Conservation (phyloP, 2,797 vertebrate species). For the Anguilla megastoma region DNA sequence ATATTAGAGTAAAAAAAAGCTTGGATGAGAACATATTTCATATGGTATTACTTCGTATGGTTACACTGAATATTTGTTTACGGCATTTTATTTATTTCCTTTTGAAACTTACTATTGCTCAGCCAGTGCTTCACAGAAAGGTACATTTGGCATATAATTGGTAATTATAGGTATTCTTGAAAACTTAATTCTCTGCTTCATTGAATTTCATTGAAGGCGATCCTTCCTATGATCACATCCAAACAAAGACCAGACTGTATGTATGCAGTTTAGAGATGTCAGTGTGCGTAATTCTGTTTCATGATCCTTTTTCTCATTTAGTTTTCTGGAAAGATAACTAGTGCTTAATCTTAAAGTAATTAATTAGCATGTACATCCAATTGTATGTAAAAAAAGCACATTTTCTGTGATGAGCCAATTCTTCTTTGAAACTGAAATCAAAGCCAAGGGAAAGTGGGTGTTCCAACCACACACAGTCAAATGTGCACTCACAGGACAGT, state of each 20-base stretch:
- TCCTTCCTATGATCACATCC: neutral
- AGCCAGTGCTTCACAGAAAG: neutral
- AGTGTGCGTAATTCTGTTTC: neutral
- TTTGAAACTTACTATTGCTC: neutral
- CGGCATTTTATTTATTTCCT: neutral
- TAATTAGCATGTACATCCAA: neutral
- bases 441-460: neutral
- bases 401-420: neutral
- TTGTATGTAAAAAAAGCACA: neutral
- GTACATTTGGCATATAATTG: neutral
- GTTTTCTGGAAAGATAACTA: neutral
- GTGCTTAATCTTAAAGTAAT: neutral
- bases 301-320: neutral
- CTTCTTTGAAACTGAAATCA: neutral
- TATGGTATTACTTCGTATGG: neutral
- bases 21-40: neutral
- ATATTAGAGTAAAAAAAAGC: conserved; percentile 3
- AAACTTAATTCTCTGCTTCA: neutral
- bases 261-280: neutral
- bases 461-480: neutral
- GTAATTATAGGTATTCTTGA: neutral
- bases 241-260: neutral
- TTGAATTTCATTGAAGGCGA: neutral
- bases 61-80: neutral
- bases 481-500: neutral